Evolutionary conservation across 2,797 vertebrate genomes (phyloP).

Genomic region (Hydrolagus colliei): DNA sequence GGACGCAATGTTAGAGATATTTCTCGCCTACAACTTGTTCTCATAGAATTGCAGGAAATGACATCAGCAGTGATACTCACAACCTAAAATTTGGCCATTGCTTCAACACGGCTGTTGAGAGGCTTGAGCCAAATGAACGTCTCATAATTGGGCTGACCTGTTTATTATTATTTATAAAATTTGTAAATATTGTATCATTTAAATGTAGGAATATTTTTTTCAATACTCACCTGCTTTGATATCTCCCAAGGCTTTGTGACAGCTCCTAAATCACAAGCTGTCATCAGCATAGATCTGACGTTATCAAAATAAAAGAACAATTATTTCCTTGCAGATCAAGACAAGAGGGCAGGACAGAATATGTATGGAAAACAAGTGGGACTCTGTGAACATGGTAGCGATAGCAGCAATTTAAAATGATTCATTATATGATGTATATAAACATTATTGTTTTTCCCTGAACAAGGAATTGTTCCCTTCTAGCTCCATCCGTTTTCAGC

Average conservation of each 20-base stretch:
- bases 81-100: no score
- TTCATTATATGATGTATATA: neutral
- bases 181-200: no score
- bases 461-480: neutral
- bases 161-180: no score
- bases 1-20: no score
- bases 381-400: neutral
- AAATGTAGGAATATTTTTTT: neutral
- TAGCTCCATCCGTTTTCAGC: no score
- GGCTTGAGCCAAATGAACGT: no score
- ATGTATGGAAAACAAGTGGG: neutral
- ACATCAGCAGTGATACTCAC: no score
- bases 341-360: constrained; percentile 2
- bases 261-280: constrained; percentile 65
- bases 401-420: neutral
- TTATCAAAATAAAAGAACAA: constrained; percentile 30
- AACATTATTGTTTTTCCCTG: neutral
- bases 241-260: constrained; percentile 71
- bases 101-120: no score
- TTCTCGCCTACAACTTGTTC: no score
- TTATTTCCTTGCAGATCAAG: neutral
- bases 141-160: no score
- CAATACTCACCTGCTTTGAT: constrained; percentile 60
- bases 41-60: no score
- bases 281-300: constrained; percentile 71